These are phyloP conservation scores for Pterostichus madidus DNA, from an alignment of 2,888 invertebrate species.

Conservation along the genomic window DNA sequence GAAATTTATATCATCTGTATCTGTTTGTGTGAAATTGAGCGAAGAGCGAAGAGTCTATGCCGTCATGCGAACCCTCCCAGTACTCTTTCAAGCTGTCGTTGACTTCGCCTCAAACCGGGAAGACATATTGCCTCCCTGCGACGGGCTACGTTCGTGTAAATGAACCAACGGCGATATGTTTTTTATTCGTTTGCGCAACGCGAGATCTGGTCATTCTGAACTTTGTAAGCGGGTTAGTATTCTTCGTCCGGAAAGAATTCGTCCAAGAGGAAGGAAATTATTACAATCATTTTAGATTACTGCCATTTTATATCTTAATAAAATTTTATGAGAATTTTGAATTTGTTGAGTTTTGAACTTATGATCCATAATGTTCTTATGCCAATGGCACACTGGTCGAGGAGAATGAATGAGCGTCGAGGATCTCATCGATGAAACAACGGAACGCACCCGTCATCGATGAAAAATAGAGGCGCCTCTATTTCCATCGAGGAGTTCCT, in stretches of 20 bases:
- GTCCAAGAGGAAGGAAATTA: background rate
- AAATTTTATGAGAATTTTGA: no score
- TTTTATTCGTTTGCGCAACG: conserved; percentile 24
- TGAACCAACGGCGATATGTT: conserved; percentile 43
- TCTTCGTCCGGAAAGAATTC: conserved; percentile 9
- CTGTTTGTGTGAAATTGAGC: conserved; percentile 37
- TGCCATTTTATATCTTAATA: no score
- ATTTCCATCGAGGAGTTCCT: no score
- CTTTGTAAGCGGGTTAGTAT: background rate
- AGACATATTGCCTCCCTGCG: conserved; percentile 51
- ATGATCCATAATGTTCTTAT: no score
- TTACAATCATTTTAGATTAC: no score
- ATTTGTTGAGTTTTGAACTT: no score
- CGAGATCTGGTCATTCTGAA: background rate
- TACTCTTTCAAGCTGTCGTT: conserved; percentile 44
- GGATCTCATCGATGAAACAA: no score
- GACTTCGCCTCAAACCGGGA: conserved; percentile 53
- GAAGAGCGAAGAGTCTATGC: background rate
- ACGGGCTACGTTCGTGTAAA: conserved; percentile 47
- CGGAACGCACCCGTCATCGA: no score
- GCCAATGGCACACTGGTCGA: no score
- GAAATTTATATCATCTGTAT: background rate
- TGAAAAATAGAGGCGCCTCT: no score
- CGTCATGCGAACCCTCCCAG: conserved; percentile 26
- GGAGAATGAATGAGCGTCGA: no score